phyloP scores from a whole-genome alignment of 2,797 vertebrate species.

The Gallinago nigripennis region DNA sequence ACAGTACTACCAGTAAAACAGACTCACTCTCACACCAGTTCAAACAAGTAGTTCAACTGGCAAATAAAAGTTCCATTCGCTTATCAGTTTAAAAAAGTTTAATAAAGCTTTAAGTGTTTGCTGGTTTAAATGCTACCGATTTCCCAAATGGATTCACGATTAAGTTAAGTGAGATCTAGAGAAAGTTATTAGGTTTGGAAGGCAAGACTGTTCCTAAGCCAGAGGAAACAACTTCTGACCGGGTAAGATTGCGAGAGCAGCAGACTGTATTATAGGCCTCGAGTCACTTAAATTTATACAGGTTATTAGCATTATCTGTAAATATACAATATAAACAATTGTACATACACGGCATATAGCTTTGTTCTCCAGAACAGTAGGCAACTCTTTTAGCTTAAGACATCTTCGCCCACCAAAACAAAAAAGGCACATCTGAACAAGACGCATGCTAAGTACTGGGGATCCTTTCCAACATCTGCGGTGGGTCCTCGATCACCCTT shows the following conservation, averaged over 20 bases:
- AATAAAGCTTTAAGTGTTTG: conserved; percentile 76
- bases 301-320: conserved; percentile 77
- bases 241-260: conserved; percentile 52
- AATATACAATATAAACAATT: conserved; percentile 85
- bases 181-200: conserved; percentile 64
- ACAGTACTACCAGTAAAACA: conserved; percentile 77
- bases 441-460: conserved; percentile 72
- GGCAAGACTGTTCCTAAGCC: conserved; percentile 58
- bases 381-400: conserved; percentile 83
- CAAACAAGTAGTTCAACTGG: conserved; percentile 47
- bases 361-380: conserved; percentile 90
- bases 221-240: conserved; percentile 52
- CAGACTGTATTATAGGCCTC: conserved; percentile 73
- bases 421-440: conserved; percentile 94
- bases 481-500: conserved; percentile 40
- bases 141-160: conserved; percentile 46
- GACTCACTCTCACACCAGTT: conserved; percentile 48
- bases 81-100: conserved; percentile 75
- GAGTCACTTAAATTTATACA: conserved; percentile 76
- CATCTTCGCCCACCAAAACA: conserved; percentile 82
- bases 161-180: conserved; percentile 64
- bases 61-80: conserved; percentile 71
- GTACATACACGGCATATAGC: conserved; percentile 88
- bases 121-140: conserved; percentile 76
- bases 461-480: background rate